phyloP scores from a whole-genome alignment of 2,888 invertebrate species.

The Cantharis nigra region DNA sequence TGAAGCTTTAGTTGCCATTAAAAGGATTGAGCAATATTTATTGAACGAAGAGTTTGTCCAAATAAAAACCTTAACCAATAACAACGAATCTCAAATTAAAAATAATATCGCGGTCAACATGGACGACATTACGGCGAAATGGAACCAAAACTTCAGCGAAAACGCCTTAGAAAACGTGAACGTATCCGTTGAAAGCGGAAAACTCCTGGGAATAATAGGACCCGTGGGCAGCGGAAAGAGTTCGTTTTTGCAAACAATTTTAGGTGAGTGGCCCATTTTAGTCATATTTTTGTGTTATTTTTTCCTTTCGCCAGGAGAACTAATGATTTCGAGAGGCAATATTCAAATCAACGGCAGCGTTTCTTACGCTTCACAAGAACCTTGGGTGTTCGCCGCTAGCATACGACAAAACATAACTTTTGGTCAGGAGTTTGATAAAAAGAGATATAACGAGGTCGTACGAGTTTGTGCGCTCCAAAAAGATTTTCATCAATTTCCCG shows the following conservation, averaged over 20 bases:
- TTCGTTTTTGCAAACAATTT: slow-evolving; percentile 71
- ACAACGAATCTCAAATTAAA: slow-evolving; percentile 39
- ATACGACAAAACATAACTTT: slow-evolving; percentile 87
- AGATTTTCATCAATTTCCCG: slow-evolving; percentile 74
- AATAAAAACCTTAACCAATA: slow-evolving; percentile 34
- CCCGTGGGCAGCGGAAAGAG: slow-evolving; percentile 68
- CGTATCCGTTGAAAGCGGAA: slow-evolving; percentile 43
- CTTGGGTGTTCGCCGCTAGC: slow-evolving; percentile 81
- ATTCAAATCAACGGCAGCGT: slow-evolving; percentile 66
- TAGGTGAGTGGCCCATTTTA: slow-evolving; percentile 65
- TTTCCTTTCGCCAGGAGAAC: slow-evolving; percentile 60
- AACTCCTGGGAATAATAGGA: slow-evolving; percentile 61
- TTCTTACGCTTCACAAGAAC: slow-evolving; percentile 82
- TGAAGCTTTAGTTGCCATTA: slow-evolving; percentile 56
- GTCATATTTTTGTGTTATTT: not conserved
- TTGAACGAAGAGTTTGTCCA: slow-evolving; percentile 49
- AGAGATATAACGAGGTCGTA: slow-evolving; percentile 63
- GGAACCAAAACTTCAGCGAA: slow-evolving; percentile 47
- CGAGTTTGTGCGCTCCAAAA: slow-evolving; percentile 70
- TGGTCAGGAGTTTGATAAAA: slow-evolving; percentile 67
- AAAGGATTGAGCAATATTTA: slow-evolving; percentile 53
- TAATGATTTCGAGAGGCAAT: slow-evolving; percentile 63
- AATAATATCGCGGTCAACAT: slow-evolving; percentile 43
- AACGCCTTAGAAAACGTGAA: slow-evolving; percentile 46
- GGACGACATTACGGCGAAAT: slow-evolving; percentile 48